Percentiles rank a stretch among this genome's conserved stretches.
Evolutionary conservation across 2,797 vertebrate species (phyloP).

Genomic region (Erpetoichthys calabaricus): DNA sequence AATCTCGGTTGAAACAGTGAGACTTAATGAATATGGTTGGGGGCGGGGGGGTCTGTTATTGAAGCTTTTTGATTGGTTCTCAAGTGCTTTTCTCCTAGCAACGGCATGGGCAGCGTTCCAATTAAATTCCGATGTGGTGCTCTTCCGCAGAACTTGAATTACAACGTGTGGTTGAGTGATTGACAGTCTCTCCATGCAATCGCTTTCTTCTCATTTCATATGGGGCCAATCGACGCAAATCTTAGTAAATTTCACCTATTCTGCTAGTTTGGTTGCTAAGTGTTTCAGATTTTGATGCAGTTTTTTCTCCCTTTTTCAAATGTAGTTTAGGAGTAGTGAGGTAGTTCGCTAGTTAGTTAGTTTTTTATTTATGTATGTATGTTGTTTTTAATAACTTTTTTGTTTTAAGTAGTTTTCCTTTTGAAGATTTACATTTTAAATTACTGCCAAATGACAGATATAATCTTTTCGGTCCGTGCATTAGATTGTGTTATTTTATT

Average conservation of each 20-base stretch:
- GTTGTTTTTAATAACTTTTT: too few species aligned
- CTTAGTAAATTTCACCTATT: too few species aligned
- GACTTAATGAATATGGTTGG: too few species aligned
- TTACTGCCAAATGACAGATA: too few species aligned
- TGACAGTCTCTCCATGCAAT: constrained; percentile 20
- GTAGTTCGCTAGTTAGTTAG: neutral
- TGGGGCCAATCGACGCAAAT: constrained; percentile 33
- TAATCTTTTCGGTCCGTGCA: too few species aligned
- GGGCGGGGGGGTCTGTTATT: too few species aligned
- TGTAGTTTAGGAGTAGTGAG: neutral
- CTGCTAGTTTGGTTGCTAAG: too few species aligned
- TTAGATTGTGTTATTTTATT: too few species aligned
- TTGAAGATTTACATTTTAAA: too few species aligned
- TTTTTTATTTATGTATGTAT: too few species aligned
- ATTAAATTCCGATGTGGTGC: constrained; percentile 30
- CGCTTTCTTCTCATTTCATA: neutral
- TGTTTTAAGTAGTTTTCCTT: too few species aligned
- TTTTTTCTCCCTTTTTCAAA: neutral
- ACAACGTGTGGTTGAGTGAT: constrained; percentile 11
- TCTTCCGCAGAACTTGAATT: constrained; percentile 41
- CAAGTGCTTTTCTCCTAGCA: constrained; percentile 40
- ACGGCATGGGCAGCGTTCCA: constrained; percentile 45
- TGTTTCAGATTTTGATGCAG: neutral
- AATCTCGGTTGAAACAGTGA: too few species aligned
- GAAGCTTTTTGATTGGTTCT: constrained; percentile 30